These are phyloP conservation scores for Takifugu bimaculatus DNA, from an alignment of 2,113 vertebrate species.

Conservation along the genomic window DNA sequence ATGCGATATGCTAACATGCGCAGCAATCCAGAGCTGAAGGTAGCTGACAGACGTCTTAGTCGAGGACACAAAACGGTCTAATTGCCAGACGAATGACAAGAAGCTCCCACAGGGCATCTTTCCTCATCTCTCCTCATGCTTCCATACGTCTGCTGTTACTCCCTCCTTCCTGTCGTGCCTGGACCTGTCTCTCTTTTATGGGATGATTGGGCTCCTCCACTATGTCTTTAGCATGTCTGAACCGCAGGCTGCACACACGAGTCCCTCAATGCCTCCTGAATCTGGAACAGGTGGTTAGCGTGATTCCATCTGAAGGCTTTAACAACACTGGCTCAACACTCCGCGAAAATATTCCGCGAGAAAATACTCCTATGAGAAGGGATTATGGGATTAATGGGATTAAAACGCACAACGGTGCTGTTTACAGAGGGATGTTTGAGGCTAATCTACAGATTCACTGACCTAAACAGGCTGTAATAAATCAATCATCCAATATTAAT, in stretches of 20 bases:
- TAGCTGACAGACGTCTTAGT: too few relatives aligned
- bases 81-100: slow-evolving; percentile 5
- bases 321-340: slow-evolving; percentile 31
- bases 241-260: slow-evolving; percentile 58
- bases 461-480: not conserved
- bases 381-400: slow-evolving; percentile 5
- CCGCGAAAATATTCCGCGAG: slow-evolving; percentile 3
- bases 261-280: slow-evolving; percentile 63
- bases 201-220: slow-evolving; percentile 18
- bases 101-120: slow-evolving; percentile 8
- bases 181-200: slow-evolving; percentile 45
- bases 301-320: slow-evolving; percentile 52
- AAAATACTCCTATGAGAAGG: slow-evolving; percentile 9
- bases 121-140: not conserved
- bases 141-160: slow-evolving; percentile 1
- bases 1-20: too few relatives aligned
- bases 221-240: slow-evolving; percentile 47
- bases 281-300: slow-evolving; percentile 65
- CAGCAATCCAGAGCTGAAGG: too few relatives aligned
- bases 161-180: slow-evolving; percentile 22
- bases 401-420: slow-evolving; percentile 6
- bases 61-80: slow-evolving; percentile 14
- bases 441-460: not conserved
- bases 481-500: too few relatives aligned
- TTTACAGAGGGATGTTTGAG: not conserved